Evolutionary conservation across 64 coral and sea anemone genomes (phyloP).

Genomic region (Exaiptasia diaphana): DNA sequence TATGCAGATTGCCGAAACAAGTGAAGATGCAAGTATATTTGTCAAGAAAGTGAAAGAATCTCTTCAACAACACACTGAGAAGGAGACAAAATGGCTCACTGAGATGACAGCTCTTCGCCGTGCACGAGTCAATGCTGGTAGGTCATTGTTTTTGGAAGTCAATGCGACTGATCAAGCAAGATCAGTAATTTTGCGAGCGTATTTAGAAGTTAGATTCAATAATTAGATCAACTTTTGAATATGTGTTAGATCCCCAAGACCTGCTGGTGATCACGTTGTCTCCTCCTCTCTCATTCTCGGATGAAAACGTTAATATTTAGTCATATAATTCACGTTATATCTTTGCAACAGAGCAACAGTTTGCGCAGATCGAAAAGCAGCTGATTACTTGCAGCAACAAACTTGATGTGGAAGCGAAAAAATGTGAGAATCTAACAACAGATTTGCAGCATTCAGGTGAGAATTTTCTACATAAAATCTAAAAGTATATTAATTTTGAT

Average conservation of each 20-base stretch:
- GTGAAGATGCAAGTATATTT: slow-evolving; percentile 44
- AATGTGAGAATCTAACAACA: slow-evolving; percentile 58
- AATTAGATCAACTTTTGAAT: not conserved
- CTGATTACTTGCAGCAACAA: slow-evolving; percentile 83
- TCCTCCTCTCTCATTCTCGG: too few relatives aligned
- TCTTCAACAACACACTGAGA: slow-evolving; percentile 36
- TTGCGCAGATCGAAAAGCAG: slow-evolving; percentile 87
- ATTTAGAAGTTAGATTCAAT: not conserved
- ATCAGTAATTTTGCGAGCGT: not conserved
- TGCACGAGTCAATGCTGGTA: slow-evolving; percentile 97
- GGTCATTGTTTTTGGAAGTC: not conserved
- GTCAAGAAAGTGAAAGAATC: slow-evolving; percentile 32
- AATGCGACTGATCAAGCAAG: not conserved
- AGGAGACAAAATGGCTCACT: slow-evolving; percentile 51
- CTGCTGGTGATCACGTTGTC: too few relatives aligned
- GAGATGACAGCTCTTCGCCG: slow-evolving; percentile 77
- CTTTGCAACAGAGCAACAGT: slow-evolving; percentile 84
- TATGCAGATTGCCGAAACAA: slow-evolving; percentile 29
- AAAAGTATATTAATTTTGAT: not conserved
- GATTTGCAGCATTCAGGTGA: slow-evolving; percentile 80
- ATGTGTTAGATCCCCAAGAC: too few relatives aligned
- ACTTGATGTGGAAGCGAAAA: slow-evolving; percentile 63
- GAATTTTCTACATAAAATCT: not conserved
- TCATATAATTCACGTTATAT: not conserved
- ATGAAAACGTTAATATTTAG: too few relatives aligned